phyloP scores from a whole-genome alignment of 1,140 invertebrate species.

The Zophobas morio region DNA sequence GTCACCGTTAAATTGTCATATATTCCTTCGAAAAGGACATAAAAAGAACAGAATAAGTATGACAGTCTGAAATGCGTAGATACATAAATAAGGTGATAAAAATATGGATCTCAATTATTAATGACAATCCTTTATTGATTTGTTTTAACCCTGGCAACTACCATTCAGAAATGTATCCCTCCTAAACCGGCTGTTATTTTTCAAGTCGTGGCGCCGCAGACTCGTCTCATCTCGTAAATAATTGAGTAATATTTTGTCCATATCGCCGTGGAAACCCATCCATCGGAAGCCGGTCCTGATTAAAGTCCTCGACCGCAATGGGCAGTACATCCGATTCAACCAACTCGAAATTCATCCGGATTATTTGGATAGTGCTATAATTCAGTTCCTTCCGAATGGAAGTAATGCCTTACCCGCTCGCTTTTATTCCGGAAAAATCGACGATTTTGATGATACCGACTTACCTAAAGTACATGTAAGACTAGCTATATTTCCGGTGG shows the following conservation, averaged over 20 bases:
- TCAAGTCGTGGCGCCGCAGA: not conserved
- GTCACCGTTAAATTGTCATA: too few species aligned
- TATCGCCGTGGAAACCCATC: not conserved
- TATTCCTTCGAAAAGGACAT: too few species aligned
- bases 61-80: too few species aligned
- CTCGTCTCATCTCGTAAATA: not conserved
- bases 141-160: too few species aligned
- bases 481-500: conserved; percentile 8
- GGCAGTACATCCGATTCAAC: conserved; percentile 49
- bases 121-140: too few species aligned
- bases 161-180: too few species aligned
- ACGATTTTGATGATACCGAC: conserved; percentile 15
- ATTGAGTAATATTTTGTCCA: not conserved
- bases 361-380: conserved; percentile 56
- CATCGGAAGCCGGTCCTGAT: conserved; percentile 26
- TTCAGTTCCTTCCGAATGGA: conserved; percentile 49
- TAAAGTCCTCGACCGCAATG: conserved; percentile 42
- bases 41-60: too few species aligned
- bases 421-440: conserved; percentile 48
- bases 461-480: conserved; percentile 3
- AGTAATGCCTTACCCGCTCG: conserved; percentile 47
- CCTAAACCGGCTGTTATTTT: not conserved
- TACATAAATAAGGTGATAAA: too few species aligned
- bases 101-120: too few species aligned
- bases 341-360: conserved; percentile 56